Percentiles rank a stretch among this genome's conserved stretches.
These are phyloP conservation scores for Sebastes matsubarae DNA, from an alignment of 2,797 vertebrate genomes.

Conservation along the genomic window DNA sequence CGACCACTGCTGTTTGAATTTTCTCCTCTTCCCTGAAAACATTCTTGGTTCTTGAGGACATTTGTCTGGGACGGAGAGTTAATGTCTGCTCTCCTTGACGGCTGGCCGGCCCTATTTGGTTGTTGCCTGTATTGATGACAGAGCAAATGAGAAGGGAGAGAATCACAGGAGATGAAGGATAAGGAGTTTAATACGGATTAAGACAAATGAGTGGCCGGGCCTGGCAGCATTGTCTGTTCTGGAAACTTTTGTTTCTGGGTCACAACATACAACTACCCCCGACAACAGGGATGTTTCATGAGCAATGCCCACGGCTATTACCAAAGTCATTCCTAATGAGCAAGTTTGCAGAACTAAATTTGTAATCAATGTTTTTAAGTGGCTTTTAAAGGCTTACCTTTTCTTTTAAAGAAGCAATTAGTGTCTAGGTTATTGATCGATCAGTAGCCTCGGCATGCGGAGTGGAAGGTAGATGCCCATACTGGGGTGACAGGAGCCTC, in stretches of 20 bases:
- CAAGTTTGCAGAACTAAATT: conserved; percentile 12
- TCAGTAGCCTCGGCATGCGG: neutral
- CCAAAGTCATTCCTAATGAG: conserved; percentile 40
- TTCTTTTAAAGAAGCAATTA: conserved; percentile 55
- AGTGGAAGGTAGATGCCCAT: conserved; percentile 2
- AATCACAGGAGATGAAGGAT: conserved; percentile 61
- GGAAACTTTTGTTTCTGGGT: conserved; percentile 42
- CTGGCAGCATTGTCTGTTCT: conserved; percentile 2
- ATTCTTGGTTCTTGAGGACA: conserved; percentile 25
- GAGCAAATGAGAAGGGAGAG: conserved; percentile 54
- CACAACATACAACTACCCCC: conserved; percentile 38
- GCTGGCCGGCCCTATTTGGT: neutral
- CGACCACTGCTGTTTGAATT: conserved; percentile 10
- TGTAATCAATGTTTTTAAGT: conserved; percentile 53
- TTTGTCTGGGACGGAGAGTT: conserved; percentile 35
- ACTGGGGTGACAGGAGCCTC: neutral
- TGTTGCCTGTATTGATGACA: conserved; percentile 43
- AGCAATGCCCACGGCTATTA: conserved; percentile 17
- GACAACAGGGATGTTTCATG: conserved; percentile 25
- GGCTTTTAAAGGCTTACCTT: conserved; percentile 35
- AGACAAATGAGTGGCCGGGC: conserved; percentile 60
- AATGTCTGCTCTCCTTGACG: conserved; percentile 36
- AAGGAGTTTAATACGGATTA: conserved; percentile 41
- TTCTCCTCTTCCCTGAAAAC: conserved; percentile 12
- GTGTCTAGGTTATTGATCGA: conserved; percentile 48